Conservation (phyloP, 1,140 invertebrate genomes). For the Nebria ingens region DNA sequence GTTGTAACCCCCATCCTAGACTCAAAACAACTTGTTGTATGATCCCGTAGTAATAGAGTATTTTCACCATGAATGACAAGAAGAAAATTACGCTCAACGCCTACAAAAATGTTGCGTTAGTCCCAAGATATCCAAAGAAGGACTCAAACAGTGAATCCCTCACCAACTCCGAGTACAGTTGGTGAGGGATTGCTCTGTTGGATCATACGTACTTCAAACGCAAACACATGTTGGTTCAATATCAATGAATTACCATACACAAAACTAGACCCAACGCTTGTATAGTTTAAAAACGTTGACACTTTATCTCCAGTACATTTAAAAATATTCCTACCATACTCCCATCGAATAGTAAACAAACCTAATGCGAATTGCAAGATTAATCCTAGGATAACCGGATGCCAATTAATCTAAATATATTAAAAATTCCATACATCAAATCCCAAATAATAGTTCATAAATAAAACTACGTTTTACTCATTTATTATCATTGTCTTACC, state of each 20-base stretch:
- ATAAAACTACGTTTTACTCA: slow-evolving; percentile 2
- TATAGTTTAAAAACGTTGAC: slow-evolving; percentile 67
- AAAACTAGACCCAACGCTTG: slow-evolving; percentile 68
- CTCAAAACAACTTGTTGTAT: slow-evolving; percentile 83
- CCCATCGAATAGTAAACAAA: slow-evolving; percentile 75
- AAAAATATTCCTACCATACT: slow-evolving; percentile 63
- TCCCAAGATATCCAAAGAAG: too few species aligned
- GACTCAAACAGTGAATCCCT: slow-evolving; percentile 4
- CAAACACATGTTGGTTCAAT: slow-evolving; percentile 52
- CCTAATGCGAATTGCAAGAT: slow-evolving; percentile 80
- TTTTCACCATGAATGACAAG: slow-evolving; percentile 77
- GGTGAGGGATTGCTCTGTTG: too few species aligned
- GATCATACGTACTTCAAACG: slow-evolving; percentile 58
- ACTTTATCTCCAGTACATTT: slow-evolving; percentile 72
- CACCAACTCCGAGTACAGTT: too few species aligned
- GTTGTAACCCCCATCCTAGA: slow-evolving; percentile 65
- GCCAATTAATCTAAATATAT: slow-evolving; percentile 55
- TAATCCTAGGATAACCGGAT: slow-evolving; percentile 67
- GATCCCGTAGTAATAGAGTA: slow-evolving; percentile 77
- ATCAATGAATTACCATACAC: slow-evolving; percentile 70
- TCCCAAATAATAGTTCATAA: slow-evolving; percentile 5
- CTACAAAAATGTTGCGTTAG: slow-evolving; percentile 44
- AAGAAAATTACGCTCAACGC: slow-evolving; percentile 81
- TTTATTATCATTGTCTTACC: slow-evolving; percentile 25
- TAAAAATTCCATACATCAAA: too few species aligned